Base-by-base conservation (phyloP, 2,113 vertebrate genomes). In the Melanerpes formicivorus region DNA sequence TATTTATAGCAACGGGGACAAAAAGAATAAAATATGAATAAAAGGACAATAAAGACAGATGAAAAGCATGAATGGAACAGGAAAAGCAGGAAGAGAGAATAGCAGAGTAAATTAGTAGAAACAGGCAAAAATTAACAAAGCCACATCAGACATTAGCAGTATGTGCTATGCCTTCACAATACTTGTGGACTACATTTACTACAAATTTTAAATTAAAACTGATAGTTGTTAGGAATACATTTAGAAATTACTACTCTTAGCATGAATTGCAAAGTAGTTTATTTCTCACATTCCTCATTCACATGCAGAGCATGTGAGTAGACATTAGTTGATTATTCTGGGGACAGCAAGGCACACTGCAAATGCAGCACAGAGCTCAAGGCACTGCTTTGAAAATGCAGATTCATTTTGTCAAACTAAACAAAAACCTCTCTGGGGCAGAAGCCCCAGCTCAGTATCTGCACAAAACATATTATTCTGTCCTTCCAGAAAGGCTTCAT, bases 81-180 rank as follows among this genome's bases (percentile, higher is more conserved):
- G 18, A 27, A 87, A 92, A 93, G 34, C n/a, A 77, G 83, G 46
- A 78, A 60, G 29, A 59, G 18, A 17, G 25, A 65, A 80, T 18
- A 64, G 37, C 54, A 83, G 17, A 54, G 30, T 66, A 40, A 90
- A 76, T 80, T 79, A 84, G 78, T 95, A 88, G 48, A 87, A 96
- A 95, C 50, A 80, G 76, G 22, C 80, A 88, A 84, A 69, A 74
- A 66, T 8, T 5, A 54, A 55, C 14, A 8, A 66, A 65, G 18
- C 2, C 4, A 46, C 23, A 48, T 14, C 46, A 48, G 18, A 60
- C 3, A 0, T 40, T 10, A 80, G 54, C 34, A 67, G 29, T 21
- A 71, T 0, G 0, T 18, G 37, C 42, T 10, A 32, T 1, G 1
- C 9, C 18, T 71, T 83, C 54, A 48, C 19, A 59, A 0, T 58